Evolutionary conservation across 2,113 vertebrate genomes (phyloP).

Genomic region (Rutilus rutilus): DNA sequence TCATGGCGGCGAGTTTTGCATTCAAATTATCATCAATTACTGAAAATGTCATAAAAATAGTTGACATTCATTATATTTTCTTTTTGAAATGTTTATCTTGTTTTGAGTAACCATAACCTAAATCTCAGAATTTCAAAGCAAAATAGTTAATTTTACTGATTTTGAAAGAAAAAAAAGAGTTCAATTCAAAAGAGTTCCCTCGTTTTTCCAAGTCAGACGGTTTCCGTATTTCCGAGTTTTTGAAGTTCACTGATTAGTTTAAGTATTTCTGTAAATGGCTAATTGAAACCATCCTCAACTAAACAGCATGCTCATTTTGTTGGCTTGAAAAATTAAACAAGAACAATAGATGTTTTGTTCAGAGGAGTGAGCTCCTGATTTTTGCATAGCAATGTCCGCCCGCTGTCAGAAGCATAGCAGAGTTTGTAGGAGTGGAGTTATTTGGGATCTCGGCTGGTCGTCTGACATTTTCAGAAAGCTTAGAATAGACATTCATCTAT

Average conservation of each 20-base stretch:
- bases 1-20: not conserved
- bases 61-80: not conserved
- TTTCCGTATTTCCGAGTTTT: not conserved
- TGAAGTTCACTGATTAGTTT: not conserved
- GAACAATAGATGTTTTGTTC: slow-evolving; percentile 42
- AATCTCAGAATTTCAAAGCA: not conserved
- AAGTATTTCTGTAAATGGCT: not conserved
- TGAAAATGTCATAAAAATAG: not conserved
- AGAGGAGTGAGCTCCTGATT: not conserved
- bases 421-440: slow-evolving; percentile 19
- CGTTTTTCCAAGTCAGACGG: not conserved
- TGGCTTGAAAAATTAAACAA: not conserved
- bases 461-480: slow-evolving; percentile 8
- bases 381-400: not conserved
- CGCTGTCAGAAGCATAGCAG: not conserved
- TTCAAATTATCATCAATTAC: not conserved
- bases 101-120: not conserved
- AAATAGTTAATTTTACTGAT: not conserved
- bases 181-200: not conserved
- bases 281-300: slow-evolving; percentile 15
- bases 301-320: not conserved
- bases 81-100: not conserved
- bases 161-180: not conserved
- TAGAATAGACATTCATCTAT: not conserved
- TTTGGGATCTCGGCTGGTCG: not conserved